Base-by-base conservation (phyloP, 2,113 vertebrate genomes). In the Sisor rabdophorus region DNA sequence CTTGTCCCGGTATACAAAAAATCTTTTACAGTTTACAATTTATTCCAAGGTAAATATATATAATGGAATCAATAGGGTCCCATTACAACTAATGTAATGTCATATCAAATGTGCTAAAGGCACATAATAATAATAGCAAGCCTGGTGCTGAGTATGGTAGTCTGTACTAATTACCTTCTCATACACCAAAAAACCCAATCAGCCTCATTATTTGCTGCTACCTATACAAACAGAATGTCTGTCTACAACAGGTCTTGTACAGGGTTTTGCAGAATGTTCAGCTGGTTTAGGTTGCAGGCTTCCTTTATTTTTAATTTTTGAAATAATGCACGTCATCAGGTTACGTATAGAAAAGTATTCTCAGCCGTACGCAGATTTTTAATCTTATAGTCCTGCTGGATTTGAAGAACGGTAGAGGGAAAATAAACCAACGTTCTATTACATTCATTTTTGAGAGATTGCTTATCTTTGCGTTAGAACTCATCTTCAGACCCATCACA, bases 131-230 rank as follows among this genome's bases (percentile, higher is more conserved):
- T 19, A 76, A 73, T 60, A 72, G 68, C 26, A 47, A 58, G 9
- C 0, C 17, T 24, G 15, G 50, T 47, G 36, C 73, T 24, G 20
- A n/a, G 61, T 53, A 11, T 67, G 50, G 52, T 52, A 30, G 30
- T 20, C 13, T 48, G 6, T 40, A 50, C 58, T 73, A 81, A 83
- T 85, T 80, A 85, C 58, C 73, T 30, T 52, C 17, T 26, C 67
- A 78, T 48, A 28, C 70, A 56, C 53, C 52, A 75, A 77, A 81
- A 75, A 81, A 77, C 77, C 79, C 61, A 59, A 55, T 72, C 69
- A 71, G 50, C 36, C 56, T 69, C 15, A 2, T 76, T 50, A 30
- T 55, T 68, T 73, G 30, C 54, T 52, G 79, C 80, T 80, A 68
- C 75, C 75, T 52, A 40, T 11, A 78, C 26, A 12, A 28, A 67